Evolutionary conservation across 2,113 vertebrate genomes (phyloP).

Genomic region (Melanocharis versteri): DNA sequence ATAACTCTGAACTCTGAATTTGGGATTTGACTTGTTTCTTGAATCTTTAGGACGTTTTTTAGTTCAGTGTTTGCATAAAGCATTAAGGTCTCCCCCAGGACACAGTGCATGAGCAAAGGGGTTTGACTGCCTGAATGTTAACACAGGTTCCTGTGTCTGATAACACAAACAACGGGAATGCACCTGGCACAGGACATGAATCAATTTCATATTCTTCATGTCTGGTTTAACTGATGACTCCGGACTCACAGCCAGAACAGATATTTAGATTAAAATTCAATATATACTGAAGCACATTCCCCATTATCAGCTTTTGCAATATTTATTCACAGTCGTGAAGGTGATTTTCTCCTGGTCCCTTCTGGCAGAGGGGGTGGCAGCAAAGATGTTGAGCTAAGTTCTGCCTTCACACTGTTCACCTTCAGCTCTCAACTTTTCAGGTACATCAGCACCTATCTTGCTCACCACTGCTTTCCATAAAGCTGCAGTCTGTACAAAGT

Average conservation of each 20-base stretch:
- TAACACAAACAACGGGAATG: background rate
- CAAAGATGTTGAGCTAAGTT: background rate
- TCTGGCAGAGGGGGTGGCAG: background rate
- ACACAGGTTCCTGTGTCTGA: background rate
- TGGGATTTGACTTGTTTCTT: background rate
- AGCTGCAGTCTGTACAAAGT: background rate
- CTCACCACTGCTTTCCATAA: background rate
- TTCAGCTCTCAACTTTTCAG: background rate
- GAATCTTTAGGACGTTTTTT: background rate
- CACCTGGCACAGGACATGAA: background rate
- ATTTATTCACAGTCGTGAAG: background rate
- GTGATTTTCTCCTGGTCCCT: background rate
- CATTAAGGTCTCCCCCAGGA: background rate
- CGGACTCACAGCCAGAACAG: background rate
- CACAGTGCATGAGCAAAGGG: background rate
- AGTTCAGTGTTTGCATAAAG: background rate
- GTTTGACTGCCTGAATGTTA: background rate
- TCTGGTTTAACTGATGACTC: background rate
- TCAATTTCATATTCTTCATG: background rate
- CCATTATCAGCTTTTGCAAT: background rate
- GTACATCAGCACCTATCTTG: fast-evolving
- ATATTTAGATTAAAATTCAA: background rate
- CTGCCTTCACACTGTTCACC: background rate
- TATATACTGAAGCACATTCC: background rate
- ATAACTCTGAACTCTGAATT: conserved; percentile 15